Percentiles rank a stretch among this genome's conserved stretches.
phyloP scores from a whole-genome alignment of 2,113 vertebrate species.

The Hippotragus niger region DNA sequence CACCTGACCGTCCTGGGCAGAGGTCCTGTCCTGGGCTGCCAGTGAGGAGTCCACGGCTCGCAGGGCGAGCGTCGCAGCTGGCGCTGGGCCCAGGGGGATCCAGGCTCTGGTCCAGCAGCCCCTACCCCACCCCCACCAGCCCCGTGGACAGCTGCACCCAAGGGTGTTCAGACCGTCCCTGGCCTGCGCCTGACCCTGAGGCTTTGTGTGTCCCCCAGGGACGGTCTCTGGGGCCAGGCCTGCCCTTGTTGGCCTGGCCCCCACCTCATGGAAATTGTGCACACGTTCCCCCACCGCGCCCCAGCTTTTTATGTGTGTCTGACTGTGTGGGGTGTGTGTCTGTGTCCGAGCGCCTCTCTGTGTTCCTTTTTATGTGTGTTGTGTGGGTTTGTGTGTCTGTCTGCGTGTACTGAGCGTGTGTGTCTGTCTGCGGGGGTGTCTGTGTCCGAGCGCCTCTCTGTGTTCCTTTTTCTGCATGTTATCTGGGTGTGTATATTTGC shows the following conservation, averaged over 20 bases:
- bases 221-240: not conserved
- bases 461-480: not conserved
- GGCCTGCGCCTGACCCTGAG: not conserved
- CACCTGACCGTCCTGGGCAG: not conserved
- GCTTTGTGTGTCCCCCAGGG: fast-evolving
- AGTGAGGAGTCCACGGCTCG: not conserved
- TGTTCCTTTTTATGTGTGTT: not conserved
- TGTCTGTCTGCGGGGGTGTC: not conserved
- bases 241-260: not conserved
- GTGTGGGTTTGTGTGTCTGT: not conserved
- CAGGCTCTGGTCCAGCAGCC: not conserved
- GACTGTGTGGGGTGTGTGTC: not conserved
- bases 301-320: not conserved
- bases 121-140: not conserved
- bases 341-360: no score
- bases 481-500: not conserved
- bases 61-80: not conserved
- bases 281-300: fast-evolving
- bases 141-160: not conserved
- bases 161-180: no score
- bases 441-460: no score
- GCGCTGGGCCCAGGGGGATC: not conserved
- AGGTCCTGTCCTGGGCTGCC: not conserved
- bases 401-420: not conserved
- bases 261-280: not conserved